Percentiles rank a stretch among this genome's conserved stretches.
phyloP scores from a whole-genome alignment of 2,888 invertebrate genomes.

The Sipha maydis region DNA sequence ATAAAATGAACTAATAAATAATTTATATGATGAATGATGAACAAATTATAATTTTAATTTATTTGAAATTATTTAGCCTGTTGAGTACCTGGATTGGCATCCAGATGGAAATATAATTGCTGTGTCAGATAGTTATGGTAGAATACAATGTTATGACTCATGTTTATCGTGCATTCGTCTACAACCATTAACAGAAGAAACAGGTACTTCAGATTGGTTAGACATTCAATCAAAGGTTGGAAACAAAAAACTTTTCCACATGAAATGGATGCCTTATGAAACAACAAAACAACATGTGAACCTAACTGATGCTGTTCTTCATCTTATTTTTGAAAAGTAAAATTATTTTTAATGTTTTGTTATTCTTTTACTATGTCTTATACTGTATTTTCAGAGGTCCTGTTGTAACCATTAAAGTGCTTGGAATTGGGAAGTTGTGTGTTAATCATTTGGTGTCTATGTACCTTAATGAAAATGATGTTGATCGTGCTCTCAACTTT shows the following conservation, averaged over 20 bases:
- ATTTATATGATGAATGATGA: not conserved
- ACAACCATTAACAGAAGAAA: conserved; percentile 76
- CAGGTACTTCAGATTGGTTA: conserved; percentile 66
- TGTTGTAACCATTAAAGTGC: conserved; percentile 71
- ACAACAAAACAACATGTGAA: not conserved
- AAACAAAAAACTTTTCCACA: conserved; percentile 35
- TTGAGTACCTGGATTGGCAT: conserved; percentile 75
- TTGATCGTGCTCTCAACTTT: conserved; percentile 78
- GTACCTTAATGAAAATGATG: conserved; percentile 74
- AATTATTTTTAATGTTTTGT: conserved; percentile 17
- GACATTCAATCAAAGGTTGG: conserved; percentile 49
- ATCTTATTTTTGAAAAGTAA: conserved; percentile 73
- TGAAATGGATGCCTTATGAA: conserved; percentile 53
- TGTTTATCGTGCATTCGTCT: conserved; percentile 76
- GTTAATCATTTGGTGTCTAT: conserved; percentile 72
- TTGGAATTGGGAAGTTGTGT: conserved; percentile 69
- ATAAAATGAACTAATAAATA: too few species aligned
- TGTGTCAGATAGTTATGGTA: conserved; percentile 77
- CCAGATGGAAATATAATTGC: conserved; percentile 76
- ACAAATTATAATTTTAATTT: not conserved
- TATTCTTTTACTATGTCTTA: not conserved
- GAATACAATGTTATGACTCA: conserved; percentile 80
- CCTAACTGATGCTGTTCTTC: conserved; percentile 71
- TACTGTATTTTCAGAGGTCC: conserved; percentile 70
- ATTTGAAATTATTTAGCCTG: conserved; percentile 39